Evolutionary conservation across 2,888 invertebrate species (phyloP).

Genomic region (Axea sp.): DNA sequence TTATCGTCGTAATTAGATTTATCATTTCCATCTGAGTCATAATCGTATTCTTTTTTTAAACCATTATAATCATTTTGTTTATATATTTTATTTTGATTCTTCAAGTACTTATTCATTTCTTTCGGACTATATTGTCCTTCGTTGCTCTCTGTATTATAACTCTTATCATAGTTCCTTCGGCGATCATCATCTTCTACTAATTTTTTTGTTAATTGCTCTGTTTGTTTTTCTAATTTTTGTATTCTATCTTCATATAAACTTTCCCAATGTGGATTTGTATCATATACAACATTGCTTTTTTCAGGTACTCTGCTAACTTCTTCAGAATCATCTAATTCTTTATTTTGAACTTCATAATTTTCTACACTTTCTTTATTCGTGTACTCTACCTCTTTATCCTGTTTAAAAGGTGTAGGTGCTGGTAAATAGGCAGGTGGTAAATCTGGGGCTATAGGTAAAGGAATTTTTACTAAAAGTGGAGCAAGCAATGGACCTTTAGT

Average conservation of each 20-base stretch:
- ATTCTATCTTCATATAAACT: constrained; percentile 66
- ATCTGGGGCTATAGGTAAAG: constrained; percentile 72
- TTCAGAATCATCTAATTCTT: constrained; percentile 65
- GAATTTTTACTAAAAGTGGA: constrained; percentile 73
- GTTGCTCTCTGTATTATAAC: constrained; percentile 20
- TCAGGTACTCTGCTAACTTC: constrained; percentile 63
- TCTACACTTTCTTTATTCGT: constrained; percentile 66
- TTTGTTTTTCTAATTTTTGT: constrained; percentile 64
- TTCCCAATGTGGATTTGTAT: constrained; percentile 67
- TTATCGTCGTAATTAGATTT: constrained; percentile 5
- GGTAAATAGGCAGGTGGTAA: constrained; percentile 65
- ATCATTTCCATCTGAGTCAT: constrained; percentile 21
- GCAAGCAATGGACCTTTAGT: constrained; percentile 62
- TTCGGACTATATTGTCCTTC: constrained; percentile 19
- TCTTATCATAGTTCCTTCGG: constrained; percentile 57
- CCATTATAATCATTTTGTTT: constrained; percentile 42
- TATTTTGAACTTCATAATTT: constrained; percentile 66
- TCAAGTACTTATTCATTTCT: not conserved
- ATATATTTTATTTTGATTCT: too few relatives aligned
- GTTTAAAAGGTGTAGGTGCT: constrained; percentile 35
- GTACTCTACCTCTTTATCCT: constrained; percentile 49
- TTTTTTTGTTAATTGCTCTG: constrained; percentile 64
- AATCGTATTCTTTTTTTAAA: constrained; percentile 53
- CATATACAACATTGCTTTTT: constrained; percentile 49
- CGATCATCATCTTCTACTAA: constrained; percentile 64